Evolutionary conservation across 2,888 invertebrate species (phyloP).

Genomic region (Corythucha ciliata): DNA sequence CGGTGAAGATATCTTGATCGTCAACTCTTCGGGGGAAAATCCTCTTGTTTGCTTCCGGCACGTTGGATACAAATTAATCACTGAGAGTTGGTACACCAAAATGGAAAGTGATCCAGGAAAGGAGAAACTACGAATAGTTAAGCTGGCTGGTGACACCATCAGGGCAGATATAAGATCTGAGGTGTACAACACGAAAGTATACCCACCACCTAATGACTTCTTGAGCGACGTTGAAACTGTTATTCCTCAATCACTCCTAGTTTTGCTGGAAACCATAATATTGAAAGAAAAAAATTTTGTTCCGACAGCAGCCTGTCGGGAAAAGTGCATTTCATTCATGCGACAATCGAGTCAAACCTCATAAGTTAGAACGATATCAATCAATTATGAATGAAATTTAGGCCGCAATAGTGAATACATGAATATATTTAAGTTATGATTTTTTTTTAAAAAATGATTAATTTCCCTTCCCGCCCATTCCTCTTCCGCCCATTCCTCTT

Average conservation of each 20-base stretch:
- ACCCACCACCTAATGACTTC: conserved; percentile 12
- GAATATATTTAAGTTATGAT: too few relatives aligned
- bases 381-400: too few relatives aligned
- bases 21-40: conserved; percentile 6
- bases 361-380: too few relatives aligned
- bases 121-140: conserved; percentile 7
- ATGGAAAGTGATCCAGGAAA: conserved; percentile 12
- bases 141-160: conserved; percentile 11
- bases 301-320: too few relatives aligned
- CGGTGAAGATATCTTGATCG: conserved; percentile 1
- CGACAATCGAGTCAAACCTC: too few relatives aligned
- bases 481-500: too few relatives aligned
- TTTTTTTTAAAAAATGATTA: too few relatives aligned
- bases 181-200: conserved; percentile 24
- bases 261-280: conserved; percentile 25
- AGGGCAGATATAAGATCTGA: conserved; percentile 28
- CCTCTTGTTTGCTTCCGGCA: conserved; percentile 18
- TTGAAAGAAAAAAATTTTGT: too few relatives aligned
- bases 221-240: conserved; percentile 15
- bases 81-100: conserved; percentile 15
- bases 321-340: too few relatives aligned
- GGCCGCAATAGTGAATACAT: too few relatives aligned
- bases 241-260: conserved; percentile 21
- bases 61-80: conserved; percentile 17
- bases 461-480: too few relatives aligned